Percentiles rank a stretch among this genome's conserved stretches.
Conservation (phyloP, 2,797 vertebrate species). For the Siniperca obscura region DNA sequence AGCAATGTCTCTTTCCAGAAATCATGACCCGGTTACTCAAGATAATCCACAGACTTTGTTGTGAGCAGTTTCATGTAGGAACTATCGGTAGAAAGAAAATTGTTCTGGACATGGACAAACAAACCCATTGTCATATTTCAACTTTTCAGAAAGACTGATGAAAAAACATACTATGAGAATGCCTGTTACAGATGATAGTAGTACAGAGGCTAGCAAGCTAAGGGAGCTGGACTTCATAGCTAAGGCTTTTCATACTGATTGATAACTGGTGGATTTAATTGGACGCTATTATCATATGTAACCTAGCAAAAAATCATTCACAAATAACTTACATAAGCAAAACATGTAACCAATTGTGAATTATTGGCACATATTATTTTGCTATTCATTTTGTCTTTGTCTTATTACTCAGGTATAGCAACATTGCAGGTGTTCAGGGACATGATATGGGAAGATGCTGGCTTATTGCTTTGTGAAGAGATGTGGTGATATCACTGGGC, state of each 20-base stretch:
- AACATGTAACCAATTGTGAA: not conserved
- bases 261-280: not conserved
- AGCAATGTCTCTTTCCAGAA: no score
- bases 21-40: no score
- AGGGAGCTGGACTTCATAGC: not conserved
- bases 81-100: no score
- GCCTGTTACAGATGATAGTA: no score
- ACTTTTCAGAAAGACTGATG: not conserved
- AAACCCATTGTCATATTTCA: not conserved
- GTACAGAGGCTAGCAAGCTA: not conserved
- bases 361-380: not conserved
- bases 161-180: no score
- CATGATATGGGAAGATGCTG: constrained; percentile 5
- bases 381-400: not conserved
- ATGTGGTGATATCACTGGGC: constrained; percentile 36
- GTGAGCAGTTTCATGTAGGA: no score
- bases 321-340: not conserved
- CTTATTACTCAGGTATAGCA: not conserved
- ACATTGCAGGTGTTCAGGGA: not conserved
- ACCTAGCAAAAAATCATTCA: no score
- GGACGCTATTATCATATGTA: not conserved
- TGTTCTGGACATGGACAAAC: no score
- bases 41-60: no score
- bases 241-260: not conserved
- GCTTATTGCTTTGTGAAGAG: not conserved